Percentiles rank a stretch among this genome's conserved stretches.
These are phyloP conservation scores for Gasteruption jaculator DNA, from an alignment of 2,888 invertebrate genomes.

Conservation along the genomic window DNA sequence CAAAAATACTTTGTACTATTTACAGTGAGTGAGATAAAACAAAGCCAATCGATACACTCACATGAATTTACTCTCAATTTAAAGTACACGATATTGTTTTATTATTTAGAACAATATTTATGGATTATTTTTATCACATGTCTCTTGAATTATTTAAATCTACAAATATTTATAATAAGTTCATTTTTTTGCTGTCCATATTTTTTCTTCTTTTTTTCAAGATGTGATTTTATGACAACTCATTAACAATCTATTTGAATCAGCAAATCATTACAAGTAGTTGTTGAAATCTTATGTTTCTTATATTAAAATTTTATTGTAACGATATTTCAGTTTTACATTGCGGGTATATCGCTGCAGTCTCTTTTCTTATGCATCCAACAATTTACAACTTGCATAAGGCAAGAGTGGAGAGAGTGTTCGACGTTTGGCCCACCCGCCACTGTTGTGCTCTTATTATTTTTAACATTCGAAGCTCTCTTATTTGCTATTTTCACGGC, in stretches of 20 bases:
- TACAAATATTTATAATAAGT: no score
- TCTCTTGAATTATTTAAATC: no score
- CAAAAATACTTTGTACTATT: conserved; percentile 99
- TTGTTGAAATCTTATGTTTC: no score
- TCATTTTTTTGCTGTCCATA: no score
- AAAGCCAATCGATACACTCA: background rate
- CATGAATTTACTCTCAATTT: conserved; percentile 5
- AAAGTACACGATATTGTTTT: background rate
- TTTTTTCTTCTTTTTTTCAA: no score
- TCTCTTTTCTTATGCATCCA: conserved; percentile 86
- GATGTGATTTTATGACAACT: no score
- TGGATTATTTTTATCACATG: no score
- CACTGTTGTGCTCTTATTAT: conserved; percentile 86
- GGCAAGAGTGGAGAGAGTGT: conserved; percentile 93
- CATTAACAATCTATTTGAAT: no score
- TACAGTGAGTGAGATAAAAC: conserved; percentile 65
- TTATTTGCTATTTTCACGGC: conserved; percentile 97
- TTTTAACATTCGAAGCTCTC: conserved; percentile 89
- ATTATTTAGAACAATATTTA: background rate
- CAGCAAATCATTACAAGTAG: conserved; percentile 1
- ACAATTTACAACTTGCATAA: conserved; percentile 91
- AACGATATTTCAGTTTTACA: conserved; percentile 87
- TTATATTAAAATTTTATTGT: no score
- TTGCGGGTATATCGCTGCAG: conserved; percentile 93
- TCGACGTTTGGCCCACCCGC: conserved; percentile 91